phyloP scores from a whole-genome alignment of 2,797 vertebrate genomes.

The Todus mexicanus region DNA sequence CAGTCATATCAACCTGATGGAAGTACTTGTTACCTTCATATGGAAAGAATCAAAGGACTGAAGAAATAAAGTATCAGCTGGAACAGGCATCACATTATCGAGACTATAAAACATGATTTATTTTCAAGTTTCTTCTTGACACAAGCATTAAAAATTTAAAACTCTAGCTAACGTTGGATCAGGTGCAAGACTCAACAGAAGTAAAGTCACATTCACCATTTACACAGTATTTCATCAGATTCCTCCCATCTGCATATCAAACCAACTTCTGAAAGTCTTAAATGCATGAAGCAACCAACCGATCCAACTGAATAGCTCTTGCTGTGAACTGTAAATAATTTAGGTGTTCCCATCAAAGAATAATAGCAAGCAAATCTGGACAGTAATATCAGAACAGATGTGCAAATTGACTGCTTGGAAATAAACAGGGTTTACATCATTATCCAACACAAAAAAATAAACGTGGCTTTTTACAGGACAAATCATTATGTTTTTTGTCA shows the following conservation, averaged over 20 bases:
- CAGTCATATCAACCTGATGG: conserved; percentile 23
- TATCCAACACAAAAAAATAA: not conserved
- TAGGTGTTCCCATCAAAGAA: conserved; percentile 5
- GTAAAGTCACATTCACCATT: conserved; percentile 11
- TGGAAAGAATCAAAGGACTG: conserved; percentile 72
- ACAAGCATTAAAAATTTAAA: conserved; percentile 57
- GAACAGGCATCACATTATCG: conserved; percentile 61
- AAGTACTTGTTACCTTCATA: conserved; percentile 63
- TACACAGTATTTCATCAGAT: not conserved
- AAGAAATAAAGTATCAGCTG: conserved; percentile 62
- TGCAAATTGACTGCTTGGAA: conserved; percentile 5
- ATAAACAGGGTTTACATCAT: not conserved
- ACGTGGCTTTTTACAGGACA: not conserved
- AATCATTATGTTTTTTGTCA: not conserved
- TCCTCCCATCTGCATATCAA: not conserved
- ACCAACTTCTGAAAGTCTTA: not conserved
- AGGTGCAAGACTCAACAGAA: conserved; percentile 45
- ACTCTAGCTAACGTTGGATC: conserved; percentile 28
- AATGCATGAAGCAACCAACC: not conserved
- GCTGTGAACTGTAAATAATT: conserved; percentile 32
- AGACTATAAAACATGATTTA: conserved; percentile 70
- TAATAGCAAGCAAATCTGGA: conserved; percentile 46
- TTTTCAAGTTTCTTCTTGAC: conserved; percentile 62
- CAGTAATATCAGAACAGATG: conserved; percentile 36
- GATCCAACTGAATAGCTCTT: not conserved